Evolutionary conservation across 2,797 vertebrate genomes (phyloP), one percentile per base, ranked within the genome.

Genomic region (Malurus leucopterus): DNA sequence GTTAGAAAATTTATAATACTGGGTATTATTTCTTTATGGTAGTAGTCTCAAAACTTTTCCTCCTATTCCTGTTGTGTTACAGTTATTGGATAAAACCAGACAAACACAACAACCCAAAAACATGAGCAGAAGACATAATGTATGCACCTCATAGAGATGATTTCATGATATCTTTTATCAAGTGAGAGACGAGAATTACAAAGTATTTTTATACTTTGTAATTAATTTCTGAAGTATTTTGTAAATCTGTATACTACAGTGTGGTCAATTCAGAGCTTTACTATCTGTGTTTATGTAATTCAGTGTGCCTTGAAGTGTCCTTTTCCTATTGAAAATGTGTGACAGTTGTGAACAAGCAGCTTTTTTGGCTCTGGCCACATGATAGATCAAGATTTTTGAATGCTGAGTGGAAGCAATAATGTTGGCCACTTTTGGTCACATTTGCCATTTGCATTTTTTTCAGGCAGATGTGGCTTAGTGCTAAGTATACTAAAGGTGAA

Each of bases 161-260:
- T 53, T 85, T 86, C 2, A 4, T 61, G 0, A 9, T 76, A 29
- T 32, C 43, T 73, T 70, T 78, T 24, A 44, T 79, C 1, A 2
- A 50, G 18, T n/a, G 11, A 58, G 16, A 64, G 22, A 29, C 18
- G 3, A 40, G 22, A 72, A 21, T 54, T 54, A 12, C 7, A 11
- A 89, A 58, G n/a, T 38, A 19, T 22, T 78, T 86, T 57, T 14
- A 1, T 55, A 32, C 59, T 59, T 71, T 79, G 29, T 20, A 61
- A 36, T 59, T 49, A 2, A 46, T 65, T 86, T 54, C 40, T 57
- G 57, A 32, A 74, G 15, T 82, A 43, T 76, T 88, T 86, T 84
- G 5, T 7, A 6, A 10, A 86, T 78, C 20, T 4, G 0, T 46
- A 5, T 5, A 2, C 11, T 22, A 9, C 24, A 9, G 8, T 64